Evolutionary conservation across 2,113 vertebrate species (phyloP).

Genomic region (Butastur rufipennis): DNA sequence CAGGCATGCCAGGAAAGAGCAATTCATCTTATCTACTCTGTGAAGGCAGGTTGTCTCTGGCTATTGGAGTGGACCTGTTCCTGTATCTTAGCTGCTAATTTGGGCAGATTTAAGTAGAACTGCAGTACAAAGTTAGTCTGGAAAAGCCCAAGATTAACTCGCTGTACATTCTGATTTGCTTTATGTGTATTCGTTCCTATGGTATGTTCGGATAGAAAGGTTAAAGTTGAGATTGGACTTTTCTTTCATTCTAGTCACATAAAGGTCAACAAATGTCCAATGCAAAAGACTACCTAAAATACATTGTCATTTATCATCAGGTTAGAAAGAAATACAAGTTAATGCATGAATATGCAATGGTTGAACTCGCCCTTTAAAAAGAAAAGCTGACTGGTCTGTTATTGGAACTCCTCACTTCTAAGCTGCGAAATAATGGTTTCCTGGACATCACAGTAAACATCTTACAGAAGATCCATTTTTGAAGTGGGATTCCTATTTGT

Average conservation of each 20-base stretch:
- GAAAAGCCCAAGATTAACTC: background rate
- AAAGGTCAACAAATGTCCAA: slow-evolving; percentile 11
- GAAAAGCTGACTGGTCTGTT: background rate
- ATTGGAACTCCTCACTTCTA: background rate
- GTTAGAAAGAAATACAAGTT: background rate
- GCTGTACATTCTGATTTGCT: background rate
- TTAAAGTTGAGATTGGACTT: slow-evolving; percentile 27
- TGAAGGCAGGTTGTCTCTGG: background rate
- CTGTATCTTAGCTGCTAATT: background rate
- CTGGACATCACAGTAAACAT: background rate
- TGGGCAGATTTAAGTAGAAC: background rate
- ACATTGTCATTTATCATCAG: background rate
- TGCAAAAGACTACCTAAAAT: background rate
- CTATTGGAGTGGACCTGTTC: background rate
- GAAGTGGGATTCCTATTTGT: background rate
- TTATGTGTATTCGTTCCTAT: background rate
- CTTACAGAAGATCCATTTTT: background rate
- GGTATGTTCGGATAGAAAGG: background rate
- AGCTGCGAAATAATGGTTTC: background rate
- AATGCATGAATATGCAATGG: background rate
- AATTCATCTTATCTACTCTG: background rate
- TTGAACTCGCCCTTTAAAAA: background rate
- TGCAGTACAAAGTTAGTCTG: background rate
- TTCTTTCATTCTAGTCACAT: background rate
- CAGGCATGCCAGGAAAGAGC: background rate